Base-by-base conservation (phyloP, 2,113 vertebrate species). In the Murina feae region DNA sequence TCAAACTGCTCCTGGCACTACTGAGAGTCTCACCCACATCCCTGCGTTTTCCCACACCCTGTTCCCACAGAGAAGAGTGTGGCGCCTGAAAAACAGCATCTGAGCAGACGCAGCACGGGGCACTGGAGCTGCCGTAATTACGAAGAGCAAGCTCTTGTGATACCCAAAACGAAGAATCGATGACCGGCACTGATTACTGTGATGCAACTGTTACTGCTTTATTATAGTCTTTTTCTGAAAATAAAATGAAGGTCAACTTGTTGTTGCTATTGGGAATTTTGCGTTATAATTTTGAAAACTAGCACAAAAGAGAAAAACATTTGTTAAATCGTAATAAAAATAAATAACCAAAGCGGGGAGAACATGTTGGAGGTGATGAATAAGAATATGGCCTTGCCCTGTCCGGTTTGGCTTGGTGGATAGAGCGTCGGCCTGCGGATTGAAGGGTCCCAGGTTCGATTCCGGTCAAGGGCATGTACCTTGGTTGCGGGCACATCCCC, bases 1-100 rank as follows among this genome's bases (percentile, higher is more conserved):
- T 97, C 94, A 97, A 93, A 96, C 58, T 90, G 96, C 96, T 95
- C 16, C 80, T 76, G 95, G 86, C 82, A 63, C 88, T 74, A 87
- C 86, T 65, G 60, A 44, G 93, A 91, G 89, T 95, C 87, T 97
- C 79, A 53, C 69, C 23, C 71, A 2, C 74, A 71, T 42, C 91
- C 79, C 58, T 85, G 84, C 9, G 0, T 32, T 53, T 86, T 42
- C 49, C 55, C 53, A 32, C 71, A 92, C 32, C 76, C 80, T n/a
- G 16, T 28, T 55, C 35, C 72, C 69, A 78, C 74, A 30, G 23
- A 90, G 60, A 71, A 95, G 80, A 76, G 74, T 0, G 20, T 2
- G 20, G 35, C 20, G 37, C 14, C 63, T 37, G n/a, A 35, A 60
- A 51, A 49, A 39, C 55, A 78, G 53, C 32, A n/a, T 49, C 68